Base-by-base conservation (phyloP, 2,888 invertebrate species). In the Aspidiotus destructor region DNA sequence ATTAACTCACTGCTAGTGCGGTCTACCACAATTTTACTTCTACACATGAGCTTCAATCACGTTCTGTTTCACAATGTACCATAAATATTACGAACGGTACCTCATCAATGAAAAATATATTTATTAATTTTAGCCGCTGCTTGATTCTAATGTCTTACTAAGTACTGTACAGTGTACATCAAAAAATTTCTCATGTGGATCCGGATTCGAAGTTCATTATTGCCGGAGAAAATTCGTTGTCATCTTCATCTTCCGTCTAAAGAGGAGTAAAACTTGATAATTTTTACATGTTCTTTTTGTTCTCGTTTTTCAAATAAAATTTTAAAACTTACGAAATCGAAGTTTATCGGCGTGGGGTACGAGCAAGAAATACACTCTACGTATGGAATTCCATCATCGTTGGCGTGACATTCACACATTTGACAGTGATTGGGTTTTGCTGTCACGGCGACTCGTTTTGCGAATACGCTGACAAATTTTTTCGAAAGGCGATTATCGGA, bases 341-440 rank as follows among this genome's bases (percentile, higher is more conserved):
- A 77, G 63, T 77, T 75, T 11, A 78, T 76, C 2, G 80, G 78
- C 53, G 77, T 78, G 6, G 82, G 82, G 74, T 81, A 81, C 62
- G 77, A 77, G 74, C 85, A 85, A 0, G 84, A 83, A 70, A 82
- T 81, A 74, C 87, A 87, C 72, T 84, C 83, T 79, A 86, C 81
- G 75, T 81, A 84, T 7, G 86, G 82, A 17, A 85, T 79, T 0
- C 86, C 86, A 54, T 83, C 81, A 71, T 85, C 82, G 73, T 84
- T 82, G 3, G 85, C 83, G 1, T 84, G 82, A 73, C 87, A 88
- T 74, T 87, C 87, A 75, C 87, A 88, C 41, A 81, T 81, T 74
- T 87, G 85, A 72, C 85, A 86, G 8, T 77, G 74, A 64, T 79
- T 80, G 2, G 86, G 84, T 17, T 76, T 74, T 0, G 86, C 86